phyloP scores from a whole-genome alignment of 2,888 invertebrate species.

The Cosmopolites sordidus region DNA sequence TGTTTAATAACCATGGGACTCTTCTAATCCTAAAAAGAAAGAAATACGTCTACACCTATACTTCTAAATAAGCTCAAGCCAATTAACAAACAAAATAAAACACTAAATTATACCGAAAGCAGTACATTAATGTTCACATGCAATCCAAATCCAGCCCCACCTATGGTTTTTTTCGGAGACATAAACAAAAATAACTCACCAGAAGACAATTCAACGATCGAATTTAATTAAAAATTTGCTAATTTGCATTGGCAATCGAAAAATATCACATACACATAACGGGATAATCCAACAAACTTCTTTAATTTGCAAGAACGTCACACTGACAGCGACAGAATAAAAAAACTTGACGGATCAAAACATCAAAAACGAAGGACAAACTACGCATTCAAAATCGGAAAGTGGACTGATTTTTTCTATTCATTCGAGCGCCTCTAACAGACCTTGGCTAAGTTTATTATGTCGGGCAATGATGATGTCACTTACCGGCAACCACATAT shows the following conservation, averaged over 20 bases:
- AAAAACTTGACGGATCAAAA: slow-evolving; percentile 14
- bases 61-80: background rate
- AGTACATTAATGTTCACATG: slow-evolving; percentile 2
- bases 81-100: background rate
- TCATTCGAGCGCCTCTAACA: too few species aligned
- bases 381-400: slow-evolving; percentile 1
- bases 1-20: too few species aligned
- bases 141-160: slow-evolving; percentile 13
- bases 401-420: background rate
- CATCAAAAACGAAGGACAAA: slow-evolving; percentile 11
- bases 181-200: slow-evolving; percentile 14
- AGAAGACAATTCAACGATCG: slow-evolving; percentile 13
- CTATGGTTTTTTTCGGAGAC: background rate
- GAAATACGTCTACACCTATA: too few species aligned
- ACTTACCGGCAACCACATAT: too few species aligned
- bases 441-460: too few species aligned
- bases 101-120: background rate
- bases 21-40: too few species aligned
- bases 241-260: slow-evolving; percentile 15
- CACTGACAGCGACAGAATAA: slow-evolving; percentile 16
- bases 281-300: slow-evolving; percentile 19
- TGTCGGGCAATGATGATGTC: too few species aligned
- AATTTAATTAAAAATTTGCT: slow-evolving; percentile 15
- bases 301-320: slow-evolving; percentile 19
- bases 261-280: slow-evolving; percentile 13